Base-by-base conservation (phyloP, 2,888 invertebrate species). In the Smittia sp. region DNA sequence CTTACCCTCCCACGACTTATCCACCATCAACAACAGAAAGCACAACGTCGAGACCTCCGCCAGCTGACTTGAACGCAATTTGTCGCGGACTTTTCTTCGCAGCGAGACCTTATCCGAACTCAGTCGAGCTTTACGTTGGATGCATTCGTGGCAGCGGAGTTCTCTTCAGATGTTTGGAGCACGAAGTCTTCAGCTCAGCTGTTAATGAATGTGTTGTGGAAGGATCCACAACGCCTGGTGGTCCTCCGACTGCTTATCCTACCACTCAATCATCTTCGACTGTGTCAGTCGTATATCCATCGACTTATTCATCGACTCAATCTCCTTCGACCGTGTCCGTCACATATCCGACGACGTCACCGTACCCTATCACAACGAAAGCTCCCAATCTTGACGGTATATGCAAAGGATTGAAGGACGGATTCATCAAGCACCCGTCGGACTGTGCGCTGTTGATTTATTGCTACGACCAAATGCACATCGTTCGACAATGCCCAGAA, bases 61-160 rank as follows among this genome's bases (percentile, higher is more conserved):
- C 65, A 13, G 9, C 9, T 18, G 62, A 62, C 22, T n/a, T 39
- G 1, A 22, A 38, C 6, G 39, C 9, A 1, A 62, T 72, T 24
- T 72, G 72, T 22, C 22, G 13, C 6, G 22, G 22, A 1, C 32
- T 72, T 18, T 72, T 72, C 24, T 72, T 72, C 22, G 72, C 7
- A 1, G 72, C 72, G 9, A 38, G 58, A 22, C 62, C 72, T 1
- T 15, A 38, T 38, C 72, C 72, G 13, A 18, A 25, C 4, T 1
- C 4, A 1, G 27, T 13, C 1, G 7, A 9, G 15, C 20, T 70
- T 7, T 68, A 25, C 11, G 39, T 72, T 58, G 72, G 72, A 0
- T 72, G 72, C 24, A 22, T 62, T 7, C 18, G 72, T 13, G 38
- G 72, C 7, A 4, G 2, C n/a, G 58, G 58, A 22, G 0, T 72